Conservation (phyloP, 2,888 invertebrate genomes). For the Chirona hameri region DNA sequence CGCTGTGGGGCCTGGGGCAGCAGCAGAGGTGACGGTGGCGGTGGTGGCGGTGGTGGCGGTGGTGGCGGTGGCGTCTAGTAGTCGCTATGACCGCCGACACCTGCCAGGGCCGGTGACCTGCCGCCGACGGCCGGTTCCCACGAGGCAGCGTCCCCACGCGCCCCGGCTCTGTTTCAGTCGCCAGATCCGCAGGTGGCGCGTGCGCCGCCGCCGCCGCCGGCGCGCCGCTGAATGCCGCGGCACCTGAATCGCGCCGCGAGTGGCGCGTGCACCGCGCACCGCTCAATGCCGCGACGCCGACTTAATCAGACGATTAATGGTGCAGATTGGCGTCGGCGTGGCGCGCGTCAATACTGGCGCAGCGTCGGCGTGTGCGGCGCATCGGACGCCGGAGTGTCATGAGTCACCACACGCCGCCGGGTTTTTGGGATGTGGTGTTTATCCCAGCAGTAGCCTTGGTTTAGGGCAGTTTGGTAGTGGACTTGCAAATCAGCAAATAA, state of each 20-base stretch:
- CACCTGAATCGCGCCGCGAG: slow-evolving; percentile 8
- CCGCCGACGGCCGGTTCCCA: background rate
- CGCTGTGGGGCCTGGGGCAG: too few species aligned
- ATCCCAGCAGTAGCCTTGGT: too few species aligned
- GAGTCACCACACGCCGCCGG: too few species aligned
- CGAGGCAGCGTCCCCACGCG: slow-evolving; percentile 1
- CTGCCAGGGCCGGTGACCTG: too few species aligned
- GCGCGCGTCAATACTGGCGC: background rate
- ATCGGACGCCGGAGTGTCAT: too few species aligned
- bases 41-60: too few species aligned
- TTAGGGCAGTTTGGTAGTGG: too few species aligned
- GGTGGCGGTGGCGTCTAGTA: too few species aligned
- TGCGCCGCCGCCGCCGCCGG: background rate
- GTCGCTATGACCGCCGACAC: too few species aligned
- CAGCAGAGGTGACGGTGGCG: too few species aligned
- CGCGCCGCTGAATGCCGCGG: background rate
- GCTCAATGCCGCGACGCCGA: slow-evolving; percentile 5
- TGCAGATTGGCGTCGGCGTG: background rate
- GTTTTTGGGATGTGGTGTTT: too few species aligned
- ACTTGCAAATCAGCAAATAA: too few species aligned
- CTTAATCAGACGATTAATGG: slow-evolving; percentile 12
- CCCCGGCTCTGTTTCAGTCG: background rate
- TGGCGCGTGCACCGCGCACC: slow-evolving; percentile 1
- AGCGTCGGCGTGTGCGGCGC: background rate
- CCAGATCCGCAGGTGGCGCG: background rate